Conservation (phyloP, 2,888 invertebrate genomes). For the Cosmorhoe ocellata region DNA sequence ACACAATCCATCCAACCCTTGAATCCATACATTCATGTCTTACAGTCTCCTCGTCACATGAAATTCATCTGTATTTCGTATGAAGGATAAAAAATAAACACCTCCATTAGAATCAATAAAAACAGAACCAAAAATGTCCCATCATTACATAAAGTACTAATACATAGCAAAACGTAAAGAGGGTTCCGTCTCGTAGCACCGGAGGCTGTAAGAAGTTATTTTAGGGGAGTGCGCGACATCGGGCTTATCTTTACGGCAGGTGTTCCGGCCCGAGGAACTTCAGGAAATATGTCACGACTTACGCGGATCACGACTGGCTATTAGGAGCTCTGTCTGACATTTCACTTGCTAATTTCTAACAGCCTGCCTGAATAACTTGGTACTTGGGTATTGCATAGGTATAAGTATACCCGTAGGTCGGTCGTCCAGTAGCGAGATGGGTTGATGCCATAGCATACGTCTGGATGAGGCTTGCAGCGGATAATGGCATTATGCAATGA, state of each 20-base stretch:
- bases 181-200: constrained; percentile 71
- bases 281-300: constrained; percentile 77
- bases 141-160: constrained; percentile 46
- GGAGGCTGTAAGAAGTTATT: constrained; percentile 82
- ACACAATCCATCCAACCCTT: too few species aligned
- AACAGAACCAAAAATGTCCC: constrained; percentile 19
- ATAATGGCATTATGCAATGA: too few species aligned
- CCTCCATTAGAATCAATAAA: not conserved
- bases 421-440: too few species aligned
- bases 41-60: too few species aligned
- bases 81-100: too few species aligned
- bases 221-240: constrained; percentile 80
- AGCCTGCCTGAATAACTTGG: too few species aligned
- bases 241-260: constrained; percentile 82
- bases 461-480: too few species aligned
- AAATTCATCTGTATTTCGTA: too few species aligned
- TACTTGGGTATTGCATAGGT: too few species aligned
- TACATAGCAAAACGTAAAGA: constrained; percentile 45
- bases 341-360: constrained; percentile 13
- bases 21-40: too few species aligned
- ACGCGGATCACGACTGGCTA: constrained; percentile 66
- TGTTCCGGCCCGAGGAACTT: constrained; percentile 78
- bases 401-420: too few species aligned
- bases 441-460: too few species aligned
- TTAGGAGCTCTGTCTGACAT: constrained; percentile 18